Percentiles rank a stretch among this genome's conserved stretches.
These are phyloP conservation scores for Buathra laborator DNA, from an alignment of 2,888 invertebrate genomes.

Conservation along the genomic window DNA sequence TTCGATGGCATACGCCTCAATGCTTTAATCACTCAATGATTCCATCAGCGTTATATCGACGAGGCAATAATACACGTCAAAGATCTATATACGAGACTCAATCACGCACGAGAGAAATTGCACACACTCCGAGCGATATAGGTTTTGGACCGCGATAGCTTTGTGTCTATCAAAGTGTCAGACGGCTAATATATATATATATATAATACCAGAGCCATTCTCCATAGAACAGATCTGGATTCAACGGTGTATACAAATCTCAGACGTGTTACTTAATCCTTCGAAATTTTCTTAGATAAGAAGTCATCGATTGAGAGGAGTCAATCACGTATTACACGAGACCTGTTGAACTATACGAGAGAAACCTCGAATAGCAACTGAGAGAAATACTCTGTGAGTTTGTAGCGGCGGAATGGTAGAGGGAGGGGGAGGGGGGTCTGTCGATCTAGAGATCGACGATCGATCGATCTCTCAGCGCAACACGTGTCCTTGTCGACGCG, in stretches of 20 bases:
- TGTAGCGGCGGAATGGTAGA: not conserved
- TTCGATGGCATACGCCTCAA: not conserved
- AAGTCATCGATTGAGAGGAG: constrained; percentile 36
- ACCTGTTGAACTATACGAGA: constrained; percentile 31
- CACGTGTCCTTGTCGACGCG: constrained; percentile 63
- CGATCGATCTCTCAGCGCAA: constrained; percentile 58
- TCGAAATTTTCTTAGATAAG: constrained; percentile 44
- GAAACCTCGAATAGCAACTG: constrained; percentile 7
- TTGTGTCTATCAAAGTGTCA: constrained; percentile 57
- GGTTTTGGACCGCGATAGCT: constrained; percentile 18
- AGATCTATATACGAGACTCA: constrained; percentile 3
- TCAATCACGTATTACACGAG: constrained; percentile 43
- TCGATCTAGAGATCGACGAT: constrained; percentile 50
- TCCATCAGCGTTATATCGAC: constrained; percentile 11
- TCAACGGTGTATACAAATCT: constrained; percentile 38
- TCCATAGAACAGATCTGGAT: constrained; percentile 19
- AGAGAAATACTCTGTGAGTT: constrained; percentile 1
- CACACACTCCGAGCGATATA: constrained; percentile 14
- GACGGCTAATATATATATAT: constrained; percentile 33
- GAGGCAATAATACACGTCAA: constrained; percentile 10
- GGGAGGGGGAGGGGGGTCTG: not conserved
- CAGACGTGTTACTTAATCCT: constrained; percentile 50
- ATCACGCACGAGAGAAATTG: constrained; percentile 28
- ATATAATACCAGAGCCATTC: not conserved
- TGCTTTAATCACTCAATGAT: constrained; percentile 18